Base-by-base conservation (phyloP, 2,888 invertebrate genomes). In the Drosophila suboccidentalis region DNA sequence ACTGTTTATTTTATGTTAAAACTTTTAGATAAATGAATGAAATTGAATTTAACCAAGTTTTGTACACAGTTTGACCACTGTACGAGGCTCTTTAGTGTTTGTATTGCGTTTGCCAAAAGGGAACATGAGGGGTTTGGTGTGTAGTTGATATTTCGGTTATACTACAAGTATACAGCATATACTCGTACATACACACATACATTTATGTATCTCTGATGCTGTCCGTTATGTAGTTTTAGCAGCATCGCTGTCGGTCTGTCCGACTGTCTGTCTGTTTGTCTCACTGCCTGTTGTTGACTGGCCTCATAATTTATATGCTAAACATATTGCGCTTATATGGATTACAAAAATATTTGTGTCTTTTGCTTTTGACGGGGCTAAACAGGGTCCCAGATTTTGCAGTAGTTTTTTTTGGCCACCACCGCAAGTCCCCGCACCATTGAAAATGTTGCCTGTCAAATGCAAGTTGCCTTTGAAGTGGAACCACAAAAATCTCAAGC, bases 281-380 rank as follows among this genome's bases (percentile, higher is more conserved):
- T 34, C 36, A 50, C 26, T 46, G 36, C 9, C 54, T 74, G 75
- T 47, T 47, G 41, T 22, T 74, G 69, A 58, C 77, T 71, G 66
- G 71, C 59, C 74, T 72, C 80, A 86, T 85, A 85, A 86, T 85
- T 85, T 85, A 85, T 85, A 85, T 85, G 84, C 86, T 86, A 86
- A 85, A 72, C 84, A 86, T 84, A 86, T 85, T 82, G 78, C 71
- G 71, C 72, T 76, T 70, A 69, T 80, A 74, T 68, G 84, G 84
- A 82, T 84, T 86, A 84, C 82, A 78, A 53, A 83, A 72, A 74
- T 46, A 78, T 61, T 66, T 68, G 43, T 65, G 36, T 63, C 22
- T 44, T 60, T 54, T 43, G 68, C 59, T 82, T 77, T 59, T 46
- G 74, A 58, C 60, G 53, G 51, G 50, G 65, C 41, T 54, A 46